These are phyloP conservation scores for Hermatobates lingyangjiaoensis DNA, from an alignment of 1,140 invertebrate genomes.

Conservation along the genomic window DNA sequence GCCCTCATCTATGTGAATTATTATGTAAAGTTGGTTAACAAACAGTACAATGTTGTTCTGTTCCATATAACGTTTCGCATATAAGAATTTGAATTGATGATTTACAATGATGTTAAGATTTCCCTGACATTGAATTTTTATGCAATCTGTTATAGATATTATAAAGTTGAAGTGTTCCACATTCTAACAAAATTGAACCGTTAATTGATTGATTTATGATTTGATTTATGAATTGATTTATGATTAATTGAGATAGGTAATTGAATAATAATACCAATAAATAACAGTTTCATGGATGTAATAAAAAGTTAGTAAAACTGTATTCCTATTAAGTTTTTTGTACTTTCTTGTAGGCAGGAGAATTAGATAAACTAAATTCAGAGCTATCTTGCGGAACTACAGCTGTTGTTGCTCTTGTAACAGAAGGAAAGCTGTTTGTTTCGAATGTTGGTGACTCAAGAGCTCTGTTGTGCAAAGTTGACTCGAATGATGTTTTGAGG, in stretches of 20 bases:
- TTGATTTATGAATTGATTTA: too few relatives aligned
- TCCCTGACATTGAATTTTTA: too few relatives aligned
- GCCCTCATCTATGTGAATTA: too few relatives aligned
- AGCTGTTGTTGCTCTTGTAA: slow-evolving; percentile 57
- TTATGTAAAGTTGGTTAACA: too few relatives aligned
- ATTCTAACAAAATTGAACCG: too few relatives aligned
- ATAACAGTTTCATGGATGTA: not conserved
- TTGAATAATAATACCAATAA: not conserved
- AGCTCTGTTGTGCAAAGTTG: slow-evolving; percentile 62
- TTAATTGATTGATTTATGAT: too few relatives aligned
- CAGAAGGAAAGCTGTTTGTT: slow-evolving; percentile 53
- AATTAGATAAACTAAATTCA: slow-evolving; percentile 31
- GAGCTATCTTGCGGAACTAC: slow-evolving; percentile 52
- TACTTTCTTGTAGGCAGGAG: slow-evolving; percentile 27
- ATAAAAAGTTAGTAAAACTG: not conserved
- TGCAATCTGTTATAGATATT: too few relatives aligned
- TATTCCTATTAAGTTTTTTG: not conserved
- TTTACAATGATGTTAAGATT: too few relatives aligned
- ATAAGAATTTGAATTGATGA: too few relatives aligned
- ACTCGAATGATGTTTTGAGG: slow-evolving; percentile 55
- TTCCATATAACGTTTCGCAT: too few relatives aligned
- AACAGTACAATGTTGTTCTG: too few relatives aligned
- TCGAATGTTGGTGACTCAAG: slow-evolving; percentile 67
- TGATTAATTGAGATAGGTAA: not conserved
- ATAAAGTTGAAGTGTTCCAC: too few relatives aligned